Percentiles rank a stretch among this genome's conserved stretches.
Evolutionary conservation across 2,113 vertebrate species (phyloP).

Genomic region (Guaruba guarouba): DNA sequence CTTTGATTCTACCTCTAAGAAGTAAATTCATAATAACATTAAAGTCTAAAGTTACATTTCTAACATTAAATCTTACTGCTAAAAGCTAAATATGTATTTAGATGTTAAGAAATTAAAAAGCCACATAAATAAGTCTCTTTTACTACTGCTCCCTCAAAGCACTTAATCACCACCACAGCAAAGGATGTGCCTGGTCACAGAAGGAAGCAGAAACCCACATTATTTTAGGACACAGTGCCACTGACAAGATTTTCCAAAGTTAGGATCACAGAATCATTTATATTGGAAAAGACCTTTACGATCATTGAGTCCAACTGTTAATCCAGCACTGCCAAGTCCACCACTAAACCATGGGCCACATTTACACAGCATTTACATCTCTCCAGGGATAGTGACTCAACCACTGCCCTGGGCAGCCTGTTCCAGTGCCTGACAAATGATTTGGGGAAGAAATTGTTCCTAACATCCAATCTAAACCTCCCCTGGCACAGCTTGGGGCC

Average conservation of each 20-base stretch:
- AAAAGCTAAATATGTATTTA: neutral
- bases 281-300: neutral
- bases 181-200: neutral
- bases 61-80: neutral
- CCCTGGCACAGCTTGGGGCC: neutral
- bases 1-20: neutral
- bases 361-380: neutral
- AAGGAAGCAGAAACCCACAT: neutral
- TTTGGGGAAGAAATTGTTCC: neutral
- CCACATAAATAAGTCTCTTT: neutral
- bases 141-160: neutral
- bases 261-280: neutral
- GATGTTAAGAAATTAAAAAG: neutral
- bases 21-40: neutral
- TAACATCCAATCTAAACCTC: neutral
- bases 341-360: neutral
- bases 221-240: neutral
- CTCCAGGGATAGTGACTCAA: neutral
- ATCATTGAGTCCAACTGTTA: neutral
- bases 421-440: neutral
- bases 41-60: neutral
- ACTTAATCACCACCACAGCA: neutral
- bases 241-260: neutral
- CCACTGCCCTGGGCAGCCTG: neutral
- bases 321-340: neutral